Evolutionary conservation across 2,797 vertebrate species (phyloP).

Genomic region (Epinephelus coioides): DNA sequence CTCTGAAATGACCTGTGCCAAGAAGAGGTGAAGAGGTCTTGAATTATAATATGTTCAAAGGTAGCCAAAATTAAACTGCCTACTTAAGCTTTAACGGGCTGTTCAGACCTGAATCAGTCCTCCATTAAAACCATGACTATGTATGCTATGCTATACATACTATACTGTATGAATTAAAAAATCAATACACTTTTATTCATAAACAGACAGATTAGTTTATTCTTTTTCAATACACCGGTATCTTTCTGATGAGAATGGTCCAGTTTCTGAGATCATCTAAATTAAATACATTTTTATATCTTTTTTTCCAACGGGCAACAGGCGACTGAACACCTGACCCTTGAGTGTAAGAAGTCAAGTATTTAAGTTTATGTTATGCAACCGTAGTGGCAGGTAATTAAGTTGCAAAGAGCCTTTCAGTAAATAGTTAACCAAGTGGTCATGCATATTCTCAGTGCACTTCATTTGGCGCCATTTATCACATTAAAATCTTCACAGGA

Average conservation of each 20-base stretch:
- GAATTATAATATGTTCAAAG: no score
- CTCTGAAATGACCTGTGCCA: no score
- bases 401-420: background rate
- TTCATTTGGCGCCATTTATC: background rate
- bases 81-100: no score
- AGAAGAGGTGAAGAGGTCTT: no score
- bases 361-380: background rate
- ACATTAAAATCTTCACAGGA: conserved; percentile 3
- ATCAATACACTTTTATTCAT: no score
- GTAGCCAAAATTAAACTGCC: no score
- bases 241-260: background rate
- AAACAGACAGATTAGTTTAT: no score
- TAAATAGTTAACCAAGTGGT: conserved; percentile 44
- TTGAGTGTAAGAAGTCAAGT: background rate
- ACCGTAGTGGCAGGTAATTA: conserved; percentile 4
- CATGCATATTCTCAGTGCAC: background rate
- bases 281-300: background rate
- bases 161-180: no score
- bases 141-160: no score
- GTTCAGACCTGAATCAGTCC: no score
- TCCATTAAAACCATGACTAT: no score
- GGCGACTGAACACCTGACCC: background rate
- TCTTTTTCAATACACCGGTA: background rate
- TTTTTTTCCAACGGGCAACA: background rate
- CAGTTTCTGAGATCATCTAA: background rate